A percentile compares a stretch with the other conserved stretches of the same genome.
Evolutionary conservation across 2,888 invertebrate species (phyloP).

Genomic region (Pilophorus perplexus): DNA sequence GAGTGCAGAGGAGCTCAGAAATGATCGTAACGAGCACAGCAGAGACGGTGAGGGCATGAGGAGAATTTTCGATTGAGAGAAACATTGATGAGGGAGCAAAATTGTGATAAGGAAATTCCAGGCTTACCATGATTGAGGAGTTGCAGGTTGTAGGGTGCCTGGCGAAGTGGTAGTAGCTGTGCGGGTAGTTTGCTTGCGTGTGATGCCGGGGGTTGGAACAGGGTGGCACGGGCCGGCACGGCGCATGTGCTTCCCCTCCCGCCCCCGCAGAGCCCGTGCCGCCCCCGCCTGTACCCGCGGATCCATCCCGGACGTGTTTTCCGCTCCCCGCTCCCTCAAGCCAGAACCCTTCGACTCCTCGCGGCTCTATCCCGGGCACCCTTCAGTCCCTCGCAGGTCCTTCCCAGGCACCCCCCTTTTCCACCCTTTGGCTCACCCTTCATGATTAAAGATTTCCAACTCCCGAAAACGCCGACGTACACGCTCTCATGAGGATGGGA

Average conservation of each 20-base stretch:
- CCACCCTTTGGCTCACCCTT: conserved; percentile 2
- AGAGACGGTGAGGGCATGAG: too few species aligned
- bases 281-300: too few species aligned
- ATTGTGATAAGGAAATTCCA: too few species aligned
- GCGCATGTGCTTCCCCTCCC: conserved; percentile 32
- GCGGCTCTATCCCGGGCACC: too few species aligned
- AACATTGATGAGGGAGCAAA: too few species aligned
- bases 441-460: conserved; percentile 44
- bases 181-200: conserved; percentile 41
- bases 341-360: too few species aligned
- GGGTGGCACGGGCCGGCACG: conserved; percentile 38
- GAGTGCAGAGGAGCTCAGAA: too few species aligned
- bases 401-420: conserved; percentile 5
- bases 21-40: too few species aligned
- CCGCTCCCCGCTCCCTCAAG: conserved; percentile 1
- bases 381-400: conserved; percentile 5
- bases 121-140: conserved; percentile 34
- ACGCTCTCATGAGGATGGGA: not conserved
- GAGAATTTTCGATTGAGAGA: too few species aligned
- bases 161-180: conserved; percentile 33
- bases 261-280: conserved; percentile 18
- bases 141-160: conserved; percentile 33
- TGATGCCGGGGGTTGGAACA: conserved; percentile 41
- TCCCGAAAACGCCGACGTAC: conserved; percentile 20
- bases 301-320: too few species aligned